Evolutionary conservation across 53 echinoderm and acorn worm species (phyloP).

Genomic region (Glandiceps talaboti): DNA sequence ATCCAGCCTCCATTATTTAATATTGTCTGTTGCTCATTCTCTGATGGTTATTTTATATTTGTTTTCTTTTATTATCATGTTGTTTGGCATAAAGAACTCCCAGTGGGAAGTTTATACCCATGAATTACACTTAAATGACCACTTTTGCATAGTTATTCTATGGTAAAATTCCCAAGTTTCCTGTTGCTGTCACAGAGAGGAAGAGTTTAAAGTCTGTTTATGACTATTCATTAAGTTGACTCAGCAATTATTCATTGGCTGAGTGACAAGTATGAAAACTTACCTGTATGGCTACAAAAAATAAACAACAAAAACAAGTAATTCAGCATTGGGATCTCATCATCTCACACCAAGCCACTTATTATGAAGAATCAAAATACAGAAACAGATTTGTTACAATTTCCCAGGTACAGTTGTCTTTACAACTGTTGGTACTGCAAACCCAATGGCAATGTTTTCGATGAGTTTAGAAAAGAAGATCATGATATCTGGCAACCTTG

Average conservation of each 20-base stretch:
- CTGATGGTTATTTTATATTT: background rate
- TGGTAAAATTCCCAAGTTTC: background rate
- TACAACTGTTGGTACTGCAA: no score
- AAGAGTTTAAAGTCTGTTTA: background rate
- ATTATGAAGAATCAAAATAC: no score
- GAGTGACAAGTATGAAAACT: background rate
- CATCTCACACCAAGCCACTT: no score
- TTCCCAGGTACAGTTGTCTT: no score
- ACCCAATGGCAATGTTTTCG: no score
- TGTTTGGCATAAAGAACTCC: background rate
- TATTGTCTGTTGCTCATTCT: background rate
- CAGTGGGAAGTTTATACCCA: background rate
- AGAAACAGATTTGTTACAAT: no score
- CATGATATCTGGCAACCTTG: no score
- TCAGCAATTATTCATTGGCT: background rate
- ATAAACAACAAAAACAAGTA: no score
- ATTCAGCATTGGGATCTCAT: no score
- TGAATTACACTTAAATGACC: background rate
- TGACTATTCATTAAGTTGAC: background rate
- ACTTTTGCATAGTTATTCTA: background rate
- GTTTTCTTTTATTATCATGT: no score
- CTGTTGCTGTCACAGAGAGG: background rate
- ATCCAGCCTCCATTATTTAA: background rate
- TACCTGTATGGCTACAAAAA: background rate
- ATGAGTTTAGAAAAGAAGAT: no score